Evolutionary conservation across 1,140 invertebrate genomes (phyloP), one percentile per base, ranked within the genome.

Genomic region (Phenacoccus solenopsis): DNA sequence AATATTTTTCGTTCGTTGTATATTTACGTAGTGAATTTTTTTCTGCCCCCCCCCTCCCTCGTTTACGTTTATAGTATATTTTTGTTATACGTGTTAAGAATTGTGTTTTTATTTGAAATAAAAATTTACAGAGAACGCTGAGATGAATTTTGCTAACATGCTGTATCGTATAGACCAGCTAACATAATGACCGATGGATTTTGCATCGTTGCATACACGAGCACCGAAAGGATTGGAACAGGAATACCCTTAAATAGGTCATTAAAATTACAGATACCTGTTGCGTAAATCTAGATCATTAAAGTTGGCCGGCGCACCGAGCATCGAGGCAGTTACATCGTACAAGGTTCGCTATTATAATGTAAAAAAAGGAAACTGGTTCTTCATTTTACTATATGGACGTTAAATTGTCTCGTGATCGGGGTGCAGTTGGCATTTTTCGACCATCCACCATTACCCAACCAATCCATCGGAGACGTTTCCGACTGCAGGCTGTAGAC

Each of bases 241-340:
- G 38, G 38, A 49, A 49, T 49, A 49, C 38, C 38, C 38, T 49
- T 49, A 49, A 49, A 49, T 49, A 49, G 38, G 38, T 49, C 38
- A 49, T 49, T 49, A 49, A 49, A 49, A 49, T 49, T 49, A 49
- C 38, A 49, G 38, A n/a, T 49, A 49, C 16, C 38, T 5, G 38
- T 49, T 49, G 38, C 38, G 38, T 49, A 49, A 49, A 49, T 49
- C 5, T 49, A 49, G 38, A 49, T 49, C 38, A 49, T 49, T 49
- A 49, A 49, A 49, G 38, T 49, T 49, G 12, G 38, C 38, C 4
- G 5, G 16, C 38, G 16, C 13, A n/a, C 12, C 5, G 38, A 32
- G 5, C 38, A n/a, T 5, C 38, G n/a, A 5, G 38, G 16, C 5
- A 49, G 38, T 9, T 4, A 49, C 38, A 2, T 49, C 5, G 38